A percentile compares a stretch with the other conserved stretches of the same genome.
Evolutionary conservation across 2,888 invertebrate species (phyloP).

Genomic region (Entomobrya multifasciata): DNA sequence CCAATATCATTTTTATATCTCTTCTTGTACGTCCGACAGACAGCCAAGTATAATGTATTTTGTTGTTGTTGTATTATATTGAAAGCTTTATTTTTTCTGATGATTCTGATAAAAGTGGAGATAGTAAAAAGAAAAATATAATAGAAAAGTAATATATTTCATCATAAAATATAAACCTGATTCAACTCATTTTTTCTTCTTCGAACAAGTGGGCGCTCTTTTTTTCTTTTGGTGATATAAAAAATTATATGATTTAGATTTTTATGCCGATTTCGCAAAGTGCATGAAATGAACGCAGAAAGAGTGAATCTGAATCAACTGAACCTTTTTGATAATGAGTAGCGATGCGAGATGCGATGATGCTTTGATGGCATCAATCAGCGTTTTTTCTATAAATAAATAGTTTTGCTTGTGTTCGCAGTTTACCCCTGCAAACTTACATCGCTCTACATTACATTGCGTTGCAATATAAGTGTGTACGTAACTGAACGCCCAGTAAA

Average conservation of each 20-base stretch:
- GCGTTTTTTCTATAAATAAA: background rate
- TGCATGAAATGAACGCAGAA: conserved; percentile 25
- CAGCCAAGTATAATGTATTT: background rate
- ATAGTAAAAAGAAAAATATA: conserved; percentile 33
- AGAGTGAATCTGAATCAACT: too few relatives aligned
- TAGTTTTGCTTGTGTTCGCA: conserved; percentile 41
- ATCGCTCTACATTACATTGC: too few relatives aligned
- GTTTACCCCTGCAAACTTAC: conserved; percentile 42
- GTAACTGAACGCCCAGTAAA: too few relatives aligned
- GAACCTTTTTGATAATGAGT: background rate
- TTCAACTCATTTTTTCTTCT: conserved; percentile 46
- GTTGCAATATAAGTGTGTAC: too few relatives aligned
- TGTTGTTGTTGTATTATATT: background rate
- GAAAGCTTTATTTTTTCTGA: conserved; percentile 20
- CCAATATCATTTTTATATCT: too few relatives aligned
- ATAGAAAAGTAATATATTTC: background rate
- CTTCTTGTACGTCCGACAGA: background rate
- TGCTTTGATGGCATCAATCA: background rate
- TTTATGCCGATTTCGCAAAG: conserved; percentile 16
- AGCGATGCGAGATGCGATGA: background rate
- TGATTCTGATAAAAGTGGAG: conserved; percentile 47
- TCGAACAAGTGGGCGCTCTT: background rate
- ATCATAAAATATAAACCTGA: conserved; percentile 57
- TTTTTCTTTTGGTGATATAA: conserved; percentile 6
- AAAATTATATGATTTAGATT: conserved; percentile 10